Conservation (phyloP, 1,140 invertebrate species). For the Adoxophyes honmai region DNA sequence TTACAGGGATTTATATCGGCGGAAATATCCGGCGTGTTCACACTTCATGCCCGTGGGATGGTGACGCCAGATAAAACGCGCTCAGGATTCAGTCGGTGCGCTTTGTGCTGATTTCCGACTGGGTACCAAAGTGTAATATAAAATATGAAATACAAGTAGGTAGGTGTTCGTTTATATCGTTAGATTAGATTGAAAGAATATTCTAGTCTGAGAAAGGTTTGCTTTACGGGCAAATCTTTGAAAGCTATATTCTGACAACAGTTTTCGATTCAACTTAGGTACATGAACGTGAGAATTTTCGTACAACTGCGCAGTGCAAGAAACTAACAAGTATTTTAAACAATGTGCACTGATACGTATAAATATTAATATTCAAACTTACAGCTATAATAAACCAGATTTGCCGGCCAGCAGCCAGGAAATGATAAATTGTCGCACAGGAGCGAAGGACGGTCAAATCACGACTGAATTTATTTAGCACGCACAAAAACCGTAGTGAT, state of each 20-base stretch:
- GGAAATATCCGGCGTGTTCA: conserved; percentile 53
- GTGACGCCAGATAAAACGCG: conserved; percentile 38
- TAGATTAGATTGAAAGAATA: conserved; percentile 8
- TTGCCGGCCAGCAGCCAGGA: neutral
- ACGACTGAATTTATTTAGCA: conserved; percentile 4
- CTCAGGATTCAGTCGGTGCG: conserved; percentile 22
- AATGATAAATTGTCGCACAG: neutral
- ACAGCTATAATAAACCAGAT: too few species aligned
- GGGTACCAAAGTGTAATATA: neutral
- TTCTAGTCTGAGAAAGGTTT: neutral
- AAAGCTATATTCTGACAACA: too few species aligned
- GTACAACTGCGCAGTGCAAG: too few species aligned
- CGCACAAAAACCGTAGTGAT: conserved; percentile 1
- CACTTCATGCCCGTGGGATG: conserved; percentile 39
- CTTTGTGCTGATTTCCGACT: conserved; percentile 29
- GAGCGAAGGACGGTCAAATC: conserved; percentile 1
- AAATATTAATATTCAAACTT: too few species aligned
- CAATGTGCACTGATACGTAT: too few species aligned
- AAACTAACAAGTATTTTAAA: too few species aligned
- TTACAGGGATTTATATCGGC: conserved; percentile 53
- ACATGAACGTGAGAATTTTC: too few species aligned
- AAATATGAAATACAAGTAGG: neutral
- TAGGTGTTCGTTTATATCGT: neutral
- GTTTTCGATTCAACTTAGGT: too few species aligned
- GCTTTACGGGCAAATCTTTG: too few species aligned